Percentiles rank a stretch among this genome's conserved stretches.
These are phyloP conservation scores for Ovis canadensis DNA, from an alignment of 2,113 vertebrate species.

Conservation along the genomic window DNA sequence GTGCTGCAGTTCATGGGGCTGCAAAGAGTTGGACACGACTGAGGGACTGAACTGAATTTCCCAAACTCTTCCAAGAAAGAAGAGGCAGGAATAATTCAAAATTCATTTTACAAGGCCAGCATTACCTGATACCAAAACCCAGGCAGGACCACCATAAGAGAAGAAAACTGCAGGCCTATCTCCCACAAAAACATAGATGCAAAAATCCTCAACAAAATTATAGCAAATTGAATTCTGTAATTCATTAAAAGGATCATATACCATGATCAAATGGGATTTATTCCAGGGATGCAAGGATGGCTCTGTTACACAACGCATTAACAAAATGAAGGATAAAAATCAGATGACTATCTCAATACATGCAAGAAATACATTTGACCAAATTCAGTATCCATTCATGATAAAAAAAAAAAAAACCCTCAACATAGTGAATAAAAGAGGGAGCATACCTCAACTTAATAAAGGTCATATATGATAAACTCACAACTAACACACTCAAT, in stretches of 20 bases:
- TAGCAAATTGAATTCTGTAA: neutral
- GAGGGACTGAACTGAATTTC: neutral
- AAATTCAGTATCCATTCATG: neutral
- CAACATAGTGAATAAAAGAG: neutral
- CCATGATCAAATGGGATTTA: neutral
- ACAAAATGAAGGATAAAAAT: neutral
- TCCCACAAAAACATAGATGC: neutral
- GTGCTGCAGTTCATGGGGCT: accelerated
- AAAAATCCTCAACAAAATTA: neutral
- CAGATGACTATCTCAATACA: neutral
- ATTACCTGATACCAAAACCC: neutral
- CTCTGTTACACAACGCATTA: neutral
- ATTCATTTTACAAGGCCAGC: neutral
- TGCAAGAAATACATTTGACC: neutral
- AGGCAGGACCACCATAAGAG: neutral
- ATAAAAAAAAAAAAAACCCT: neutral
- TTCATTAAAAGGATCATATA: neutral
- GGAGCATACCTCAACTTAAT: neutral
- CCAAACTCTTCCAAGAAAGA: neutral
- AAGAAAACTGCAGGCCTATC: neutral
- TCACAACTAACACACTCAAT: neutral
- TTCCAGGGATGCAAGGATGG: neutral
- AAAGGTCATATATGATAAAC: neutral
- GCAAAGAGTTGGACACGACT: neutral
- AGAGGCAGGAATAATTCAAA: neutral